Conservation (phyloP, 2,888 invertebrate species). For the Lochmaea capreae region DNA sequence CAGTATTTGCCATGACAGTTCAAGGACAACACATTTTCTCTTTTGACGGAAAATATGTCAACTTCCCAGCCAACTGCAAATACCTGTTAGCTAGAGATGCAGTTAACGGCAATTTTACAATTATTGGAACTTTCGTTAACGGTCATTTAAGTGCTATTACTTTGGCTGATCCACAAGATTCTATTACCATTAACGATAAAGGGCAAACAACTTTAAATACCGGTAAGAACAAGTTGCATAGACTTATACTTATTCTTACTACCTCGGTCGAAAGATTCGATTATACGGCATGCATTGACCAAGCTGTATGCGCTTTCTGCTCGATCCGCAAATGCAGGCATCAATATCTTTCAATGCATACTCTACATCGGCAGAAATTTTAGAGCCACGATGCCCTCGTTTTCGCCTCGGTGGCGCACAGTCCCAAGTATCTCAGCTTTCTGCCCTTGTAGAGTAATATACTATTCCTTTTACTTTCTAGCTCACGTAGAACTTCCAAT, state of each 20-base stretch:
- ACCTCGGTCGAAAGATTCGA: too few relatives aligned
- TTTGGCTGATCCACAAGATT: slow-evolving; percentile 76
- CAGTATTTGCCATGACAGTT: slow-evolving; percentile 77
- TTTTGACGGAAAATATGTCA: slow-evolving; percentile 85
- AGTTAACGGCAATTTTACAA: slow-evolving; percentile 86
- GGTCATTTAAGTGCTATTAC: slow-evolving; percentile 77
- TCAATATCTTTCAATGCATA: too few relatives aligned
- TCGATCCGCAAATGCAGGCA: too few relatives aligned
- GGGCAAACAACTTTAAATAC: slow-evolving; percentile 76
- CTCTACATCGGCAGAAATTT: too few relatives aligned
- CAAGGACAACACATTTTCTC: slow-evolving; percentile 90
- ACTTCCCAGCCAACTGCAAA: slow-evolving; percentile 85
- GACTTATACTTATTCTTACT: too few relatives aligned
- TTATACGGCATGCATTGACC: too few relatives aligned
- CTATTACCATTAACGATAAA: slow-evolving; percentile 67
- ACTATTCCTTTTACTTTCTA: slow-evolving; percentile 15
- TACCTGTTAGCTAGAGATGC: slow-evolving; percentile 88
- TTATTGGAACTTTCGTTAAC: slow-evolving; percentile 77
- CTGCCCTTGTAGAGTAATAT: too few relatives aligned
- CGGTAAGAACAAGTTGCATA: slow-evolving; percentile 38
- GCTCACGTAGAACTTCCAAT: slow-evolving; percentile 78
- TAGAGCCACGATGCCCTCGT: too few relatives aligned
- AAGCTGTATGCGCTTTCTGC: too few relatives aligned
- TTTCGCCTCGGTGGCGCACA: too few relatives aligned
- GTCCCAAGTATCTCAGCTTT: too few relatives aligned